Percentiles rank a stretch among this genome's conserved stretches.
phyloP scores from a whole-genome alignment of 2,888 invertebrate genomes.

The Hydriomena furcata region DNA sequence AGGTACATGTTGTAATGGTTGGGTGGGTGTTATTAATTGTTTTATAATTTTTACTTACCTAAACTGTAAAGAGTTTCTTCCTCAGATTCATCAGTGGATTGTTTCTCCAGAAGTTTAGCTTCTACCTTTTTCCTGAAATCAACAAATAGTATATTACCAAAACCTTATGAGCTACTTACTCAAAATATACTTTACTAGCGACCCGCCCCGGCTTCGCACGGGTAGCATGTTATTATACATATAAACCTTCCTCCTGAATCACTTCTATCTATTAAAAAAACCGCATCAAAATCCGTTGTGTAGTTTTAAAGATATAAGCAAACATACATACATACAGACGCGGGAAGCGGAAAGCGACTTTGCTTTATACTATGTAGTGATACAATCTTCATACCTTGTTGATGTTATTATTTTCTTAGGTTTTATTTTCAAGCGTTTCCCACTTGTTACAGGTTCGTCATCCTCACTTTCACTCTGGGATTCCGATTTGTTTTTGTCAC shows the following conservation, averaged over 20 bases:
- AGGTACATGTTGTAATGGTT: too few species aligned
- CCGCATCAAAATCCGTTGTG: too few species aligned
- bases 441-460: conserved; percentile 65
- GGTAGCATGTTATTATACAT: too few species aligned
- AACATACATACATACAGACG: neutral
- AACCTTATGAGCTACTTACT: neutral
- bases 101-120: conserved; percentile 77
- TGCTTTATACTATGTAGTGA: too few species aligned
- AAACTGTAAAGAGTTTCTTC: conserved; percentile 75
- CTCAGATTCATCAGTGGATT: conserved; percentile 80
- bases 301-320: too few species aligned
- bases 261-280: too few species aligned
- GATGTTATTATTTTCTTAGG: conserved; percentile 74
- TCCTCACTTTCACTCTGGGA: conserved; percentile 77
- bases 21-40: too few species aligned
- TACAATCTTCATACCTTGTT: conserved; percentile 66
- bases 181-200: too few species aligned
- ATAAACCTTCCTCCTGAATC: too few species aligned
- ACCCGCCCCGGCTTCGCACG: too few species aligned
- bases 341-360: too few species aligned
- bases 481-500: conserved; percentile 74
- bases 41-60: conserved; percentile 50
- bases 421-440: conserved; percentile 76
- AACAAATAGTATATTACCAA: conserved; percentile 3
- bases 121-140: conserved; percentile 81